Evolutionary conservation across 2,797 vertebrate species (phyloP), one percentile per base, ranked within the genome.

Genomic region (Cercopithecus diana): DNA sequence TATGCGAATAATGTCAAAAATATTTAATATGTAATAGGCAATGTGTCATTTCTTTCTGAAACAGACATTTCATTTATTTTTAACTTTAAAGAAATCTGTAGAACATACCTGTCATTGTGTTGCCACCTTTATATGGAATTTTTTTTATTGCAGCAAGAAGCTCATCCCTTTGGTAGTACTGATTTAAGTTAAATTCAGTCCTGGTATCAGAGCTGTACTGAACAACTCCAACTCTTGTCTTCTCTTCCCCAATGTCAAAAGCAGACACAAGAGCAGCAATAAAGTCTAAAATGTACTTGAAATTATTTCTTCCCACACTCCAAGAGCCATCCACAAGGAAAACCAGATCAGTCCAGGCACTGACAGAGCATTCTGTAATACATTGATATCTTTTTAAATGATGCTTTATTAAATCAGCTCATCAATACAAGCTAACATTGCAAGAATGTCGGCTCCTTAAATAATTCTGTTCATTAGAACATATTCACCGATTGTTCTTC

Each of bases 261-360:
- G 99, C 99, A 39, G 99, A 99, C 28, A 99, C 99, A 88, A 99
- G 98, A 22, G 99, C 99, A 43, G 99, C 98, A 94, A 99, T 99
- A 82, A 99, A 99, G 94, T 98, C 99, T 95, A 99, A 99, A 96
- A 99, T 99, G 96, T 99, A 98, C 94, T 99, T 99, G 43, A 99
- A 99, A 98, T 99, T 99, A 7, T 98, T 98, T 97, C 99, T 99
- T 22, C 99, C 99, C 14, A 99, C 99, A 26, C 99, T 99, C 99
- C 99, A 99, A 24, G 99, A 99, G 83, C 99, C 99, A 87, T 99
- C 99, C 97, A 99, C 99, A 80, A 99, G 97, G 92, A 99, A 99
- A 77, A 99, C 99, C 96, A 99, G 93, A 95, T 99, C 99, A 11
- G 99, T 99, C 9, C 99, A 97, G 77, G 99, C 98, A 76, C 99